Percentiles rank a stretch among this genome's conserved stretches.
These are phyloP conservation scores for Magallana ariakensis DNA, from an alignment of 1,140 invertebrate genomes.

Conservation along the genomic window DNA sequence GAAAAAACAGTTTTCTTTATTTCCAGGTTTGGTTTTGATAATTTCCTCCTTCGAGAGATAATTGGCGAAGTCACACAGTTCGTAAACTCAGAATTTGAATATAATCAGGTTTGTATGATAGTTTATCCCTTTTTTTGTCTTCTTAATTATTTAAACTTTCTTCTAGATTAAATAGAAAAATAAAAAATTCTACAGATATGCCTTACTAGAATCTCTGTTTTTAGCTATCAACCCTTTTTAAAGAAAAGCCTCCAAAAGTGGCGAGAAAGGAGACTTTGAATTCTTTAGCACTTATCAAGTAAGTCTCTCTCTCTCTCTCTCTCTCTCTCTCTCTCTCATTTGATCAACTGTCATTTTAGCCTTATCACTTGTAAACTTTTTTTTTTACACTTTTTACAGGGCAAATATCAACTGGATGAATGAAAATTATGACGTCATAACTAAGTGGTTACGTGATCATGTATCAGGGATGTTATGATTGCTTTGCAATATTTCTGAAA, in stretches of 20 bases:
- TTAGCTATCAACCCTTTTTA: slow-evolving; percentile 69
- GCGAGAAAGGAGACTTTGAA: slow-evolving; percentile 73
- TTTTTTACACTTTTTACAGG: slow-evolving; percentile 57
- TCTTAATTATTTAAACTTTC: neutral
- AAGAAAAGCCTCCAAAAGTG: slow-evolving; percentile 69
- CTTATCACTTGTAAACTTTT: no score
- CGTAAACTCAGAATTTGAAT: slow-evolving; percentile 73
- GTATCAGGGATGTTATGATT: slow-evolving; percentile 59
- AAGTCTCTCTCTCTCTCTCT: neutral
- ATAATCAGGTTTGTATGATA: slow-evolving; percentile 67
- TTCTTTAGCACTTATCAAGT: slow-evolving; percentile 72
- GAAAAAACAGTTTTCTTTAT: no score
- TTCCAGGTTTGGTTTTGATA: slow-evolving; percentile 72
- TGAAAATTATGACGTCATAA: slow-evolving; percentile 66
- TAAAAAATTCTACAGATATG: neutral
- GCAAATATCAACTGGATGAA: slow-evolving; percentile 75
- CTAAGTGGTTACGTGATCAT: slow-evolving; percentile 63
- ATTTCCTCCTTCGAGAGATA: slow-evolving; percentile 71
- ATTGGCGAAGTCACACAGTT: slow-evolving; percentile 72
- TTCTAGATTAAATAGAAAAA: neutral
- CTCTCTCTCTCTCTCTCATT: neutral
- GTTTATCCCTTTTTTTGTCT: neutral
- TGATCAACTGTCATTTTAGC: no score
- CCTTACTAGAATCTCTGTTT: neutral
- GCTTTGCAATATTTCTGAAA: no score